Evolutionary conservation across 1,140 invertebrate species (phyloP), one percentile per base, ranked within the genome.

Genomic region (Heliconius himera): DNA sequence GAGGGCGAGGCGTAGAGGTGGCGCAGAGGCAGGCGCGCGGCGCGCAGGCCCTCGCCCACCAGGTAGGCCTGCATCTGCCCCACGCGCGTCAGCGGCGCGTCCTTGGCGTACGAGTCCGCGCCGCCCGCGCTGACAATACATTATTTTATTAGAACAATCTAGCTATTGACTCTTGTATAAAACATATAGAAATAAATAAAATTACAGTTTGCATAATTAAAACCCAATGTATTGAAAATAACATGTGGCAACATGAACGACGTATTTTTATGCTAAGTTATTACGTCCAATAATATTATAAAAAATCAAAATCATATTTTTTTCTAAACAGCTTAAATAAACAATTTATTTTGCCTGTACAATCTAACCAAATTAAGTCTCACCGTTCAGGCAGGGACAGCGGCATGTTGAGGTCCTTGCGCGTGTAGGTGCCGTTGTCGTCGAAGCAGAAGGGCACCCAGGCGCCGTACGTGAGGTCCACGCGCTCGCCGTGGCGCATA

Each of bases 341-440:
- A 8, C 5, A 33, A 33, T 6, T 33, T 8, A 36, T 56, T 22
- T 0, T 1, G 9, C 2, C n/a, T 56, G 54, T 8, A n/a, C 22
- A 56, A 18, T 22, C 8, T 56, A 56, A 11, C 2, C 22, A 0
- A 66, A 13, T 66, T 0, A 29, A 66, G 11, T 29, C 2, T 13
- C 60, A 66, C 60, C 60, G 60, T 16, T 66, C 60, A 26, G 60
- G 26, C 1, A 99, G 91, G 70, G 94, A 95, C 73, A 96, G 95
- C 8, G 98, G 98, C 97, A 99, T 97, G 86, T 99, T 99, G 22
- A 99, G 93, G 91, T 99, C 98, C 87, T 97, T 97, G 18, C 97
- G 95, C 18, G 96, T 93, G 86, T 99, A 99, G 33, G 92, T 96
- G 88, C 97, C 97, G 81, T 96, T 94, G 74, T 97, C 95, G 95